A percentile compares a stretch with the other conserved stretches of the same genome.
Evolutionary conservation across 2,888 invertebrate species (phyloP).

Genomic region (Strigamia crassipes): DNA sequence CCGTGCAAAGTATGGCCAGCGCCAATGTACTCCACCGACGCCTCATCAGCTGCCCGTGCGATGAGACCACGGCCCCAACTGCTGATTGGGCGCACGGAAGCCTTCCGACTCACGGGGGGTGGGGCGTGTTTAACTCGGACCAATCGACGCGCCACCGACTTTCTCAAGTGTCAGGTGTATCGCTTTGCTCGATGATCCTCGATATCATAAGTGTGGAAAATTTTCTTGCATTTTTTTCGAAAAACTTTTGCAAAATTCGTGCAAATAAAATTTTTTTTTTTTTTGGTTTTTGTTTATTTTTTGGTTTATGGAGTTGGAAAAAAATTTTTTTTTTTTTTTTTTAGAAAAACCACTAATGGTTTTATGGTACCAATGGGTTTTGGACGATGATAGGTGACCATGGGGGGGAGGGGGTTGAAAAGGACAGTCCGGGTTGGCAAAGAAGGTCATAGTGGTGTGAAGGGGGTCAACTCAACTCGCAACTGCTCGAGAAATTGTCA

Average conservation of each 20-base stretch:
- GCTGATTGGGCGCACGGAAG: not conserved
- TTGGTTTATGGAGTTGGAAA: too few relatives aligned
- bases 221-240: too few relatives aligned
- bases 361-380: conserved; percentile 10
- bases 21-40: not conserved
- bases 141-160: not conserved
- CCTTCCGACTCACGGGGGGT: not conserved
- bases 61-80: not conserved
- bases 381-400: not conserved
- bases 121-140: not conserved
- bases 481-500: not conserved
- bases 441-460: not conserved
- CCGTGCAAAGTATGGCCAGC: not conserved
- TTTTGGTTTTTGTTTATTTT: not conserved
- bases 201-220: too few relatives aligned
- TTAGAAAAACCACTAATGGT: not conserved
- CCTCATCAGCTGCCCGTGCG: conserved; percentile 4
- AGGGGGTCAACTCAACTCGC: not conserved
- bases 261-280: not conserved
- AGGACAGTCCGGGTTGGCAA: not conserved
- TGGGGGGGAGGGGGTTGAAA: not conserved
- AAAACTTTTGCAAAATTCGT: too few relatives aligned
- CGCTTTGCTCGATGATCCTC: too few relatives aligned
- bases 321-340: not conserved
- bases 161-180: too few relatives aligned